phyloP scores from a whole-genome alignment of 2,113 vertebrate species.

The Pollachius pollachius region DNA sequence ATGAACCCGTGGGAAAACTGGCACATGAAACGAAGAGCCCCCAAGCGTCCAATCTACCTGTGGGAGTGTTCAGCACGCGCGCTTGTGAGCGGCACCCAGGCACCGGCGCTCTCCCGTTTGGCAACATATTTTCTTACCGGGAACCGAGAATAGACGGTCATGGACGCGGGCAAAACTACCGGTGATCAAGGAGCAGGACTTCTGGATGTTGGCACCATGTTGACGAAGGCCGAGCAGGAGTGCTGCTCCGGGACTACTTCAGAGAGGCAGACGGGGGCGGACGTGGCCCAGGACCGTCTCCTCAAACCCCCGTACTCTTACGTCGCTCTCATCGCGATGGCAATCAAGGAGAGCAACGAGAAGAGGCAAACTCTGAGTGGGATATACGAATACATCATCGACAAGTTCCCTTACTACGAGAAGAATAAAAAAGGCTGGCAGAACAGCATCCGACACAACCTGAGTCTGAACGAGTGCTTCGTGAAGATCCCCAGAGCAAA shows the following conservation, averaged over 20 bases:
- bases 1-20: constrained; percentile 24
- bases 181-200: background rate
- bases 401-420: constrained; percentile 80
- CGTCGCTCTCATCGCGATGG: constrained; percentile 83
- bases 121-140: background rate
- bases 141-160: background rate
- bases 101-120: background rate
- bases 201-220: background rate
- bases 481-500: constrained; percentile 69
- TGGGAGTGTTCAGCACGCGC: constrained; percentile 32
- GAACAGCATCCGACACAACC: constrained; percentile 82
- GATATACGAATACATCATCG: constrained; percentile 78
- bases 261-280: too few species aligned
- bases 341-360: constrained; percentile 73
- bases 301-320: constrained; percentile 79
- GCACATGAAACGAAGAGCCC: constrained; percentile 35
- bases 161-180: background rate
- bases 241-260: background rate
- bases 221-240: background rate
- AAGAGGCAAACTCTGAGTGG: constrained; percentile 74
- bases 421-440: constrained; percentile 76
- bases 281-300: background rate
- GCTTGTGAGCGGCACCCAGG: constrained; percentile 44
- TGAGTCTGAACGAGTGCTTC: constrained; percentile 83
- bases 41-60: background rate